These are phyloP conservation scores for Sesia bembeciformis DNA, from an alignment of 2,888 invertebrate species.

Conservation along the genomic window DNA sequence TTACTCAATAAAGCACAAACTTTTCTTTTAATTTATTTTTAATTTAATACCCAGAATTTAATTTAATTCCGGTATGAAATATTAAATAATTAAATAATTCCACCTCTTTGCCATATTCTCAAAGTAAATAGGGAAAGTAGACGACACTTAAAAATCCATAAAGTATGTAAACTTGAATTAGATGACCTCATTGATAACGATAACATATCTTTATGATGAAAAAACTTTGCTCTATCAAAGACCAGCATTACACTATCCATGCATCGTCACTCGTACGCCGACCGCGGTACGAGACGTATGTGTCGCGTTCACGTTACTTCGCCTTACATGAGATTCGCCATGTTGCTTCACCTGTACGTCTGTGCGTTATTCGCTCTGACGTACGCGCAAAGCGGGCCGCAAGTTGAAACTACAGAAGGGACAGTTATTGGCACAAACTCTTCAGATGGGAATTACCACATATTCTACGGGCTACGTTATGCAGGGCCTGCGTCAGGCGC, in stretches of 20 bases:
- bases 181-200: not conserved
- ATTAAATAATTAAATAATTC: too few species aligned
- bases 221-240: not conserved
- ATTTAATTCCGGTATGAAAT: too few species aligned
- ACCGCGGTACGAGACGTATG: not conserved
- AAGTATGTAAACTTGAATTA: not conserved
- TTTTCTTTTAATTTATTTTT: too few species aligned
- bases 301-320: not conserved
- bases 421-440: constrained; percentile 31
- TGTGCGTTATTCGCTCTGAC: constrained; percentile 1
- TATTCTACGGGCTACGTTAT: constrained; percentile 53
- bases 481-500: constrained; percentile 16
- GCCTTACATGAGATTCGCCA: not conserved
- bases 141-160: too few species aligned
- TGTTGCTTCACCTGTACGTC: not conserved
- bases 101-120: too few species aligned
- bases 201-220: not conserved
- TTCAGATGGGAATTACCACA: constrained; percentile 31
- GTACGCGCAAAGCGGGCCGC: constrained; percentile 15
- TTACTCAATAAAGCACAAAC: too few species aligned
- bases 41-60: too few species aligned
- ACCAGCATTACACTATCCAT: not conserved
- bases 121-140: too few species aligned
- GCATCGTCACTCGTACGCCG: constrained; percentile 5
- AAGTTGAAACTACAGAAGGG: constrained; percentile 45